Evolutionary conservation across 2,113 vertebrate species (phyloP).

Genomic region (Prinia subflava): DNA sequence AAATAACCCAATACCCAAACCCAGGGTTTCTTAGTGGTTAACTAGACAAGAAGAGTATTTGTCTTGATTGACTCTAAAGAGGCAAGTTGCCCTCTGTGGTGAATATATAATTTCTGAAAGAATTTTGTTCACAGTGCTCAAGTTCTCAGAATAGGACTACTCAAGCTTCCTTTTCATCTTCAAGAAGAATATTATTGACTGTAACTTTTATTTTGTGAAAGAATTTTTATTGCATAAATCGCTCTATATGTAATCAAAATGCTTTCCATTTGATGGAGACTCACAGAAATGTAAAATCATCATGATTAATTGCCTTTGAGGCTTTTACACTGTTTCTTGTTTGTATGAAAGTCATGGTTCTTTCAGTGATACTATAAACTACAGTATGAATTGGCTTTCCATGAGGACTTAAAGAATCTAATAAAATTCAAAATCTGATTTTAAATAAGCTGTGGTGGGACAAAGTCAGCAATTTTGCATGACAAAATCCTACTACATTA

Average conservation of each 20-base stretch:
- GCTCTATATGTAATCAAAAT: slow-evolving; percentile 25
- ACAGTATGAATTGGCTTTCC: background rate
- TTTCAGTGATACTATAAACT: background rate
- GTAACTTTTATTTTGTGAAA: background rate
- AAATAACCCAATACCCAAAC: background rate
- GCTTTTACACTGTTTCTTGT: background rate
- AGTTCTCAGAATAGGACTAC: background rate
- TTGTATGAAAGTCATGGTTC: background rate
- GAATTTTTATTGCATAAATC: background rate
- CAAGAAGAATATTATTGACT: background rate
- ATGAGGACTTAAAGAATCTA: background rate
- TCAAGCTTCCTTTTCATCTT: background rate
- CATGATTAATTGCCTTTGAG: background rate
- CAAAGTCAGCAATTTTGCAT: background rate
- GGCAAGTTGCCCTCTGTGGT: background rate
- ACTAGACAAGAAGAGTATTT: background rate
- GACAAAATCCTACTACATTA: slow-evolving; percentile 7
- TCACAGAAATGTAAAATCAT: background rate
- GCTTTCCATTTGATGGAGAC: background rate
- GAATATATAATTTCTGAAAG: background rate
- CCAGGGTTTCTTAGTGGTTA: background rate
- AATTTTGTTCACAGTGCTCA: background rate
- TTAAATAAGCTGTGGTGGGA: background rate
- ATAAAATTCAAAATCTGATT: background rate
- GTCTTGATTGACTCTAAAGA: background rate